Base-by-base conservation (phyloP, 2,888 invertebrate species). In the Orthosia incerta region DNA sequence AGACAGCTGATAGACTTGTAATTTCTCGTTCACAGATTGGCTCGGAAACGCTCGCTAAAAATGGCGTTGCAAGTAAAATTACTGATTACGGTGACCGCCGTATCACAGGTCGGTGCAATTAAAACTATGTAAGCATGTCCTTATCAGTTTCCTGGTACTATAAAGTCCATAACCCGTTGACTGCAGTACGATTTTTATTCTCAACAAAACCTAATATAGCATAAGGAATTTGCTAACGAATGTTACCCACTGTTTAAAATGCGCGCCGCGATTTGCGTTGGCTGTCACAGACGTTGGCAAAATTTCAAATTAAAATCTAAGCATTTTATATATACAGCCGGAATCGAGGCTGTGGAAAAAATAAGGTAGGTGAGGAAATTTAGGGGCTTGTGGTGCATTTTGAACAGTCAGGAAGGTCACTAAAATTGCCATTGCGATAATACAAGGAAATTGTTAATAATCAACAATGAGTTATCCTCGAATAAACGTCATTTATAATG, bases 241-340 rank as follows among this genome's bases (percentile, higher is more conserved):
- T 79, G 76, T 83, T 73, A 68, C 48, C 20, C 18, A 11, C 74
- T 86, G 75, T 68, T 88, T 88, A 88, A 80, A 83, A 89, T 89
- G 86, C 88, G 78, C 64, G 72, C 57, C 88, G 78, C 81, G 82
- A 72, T 77, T 69, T 73, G 68, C 76, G 67, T 71, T 77, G 81
- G 62, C 82, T 72, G 85, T 79, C 85, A 69, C 76, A 76, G 67
- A 85, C 85, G 86, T 76, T 86, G 86, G 87, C 87, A 88, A 89
- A 87, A 88, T 89, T 86, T 89, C 84, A 90, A 90, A 87, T 88
- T 77, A 80, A 80, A 82, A 86, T 76, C 74, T 77, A 80, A 84
- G 79, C 74, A 82, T 78, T 80, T 79, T 82, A 61, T 76, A 64
- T 69, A 70, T n/a, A 59, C 51, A 57, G 68, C 20, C 67, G 11